phyloP scores from a whole-genome alignment of 1,140 invertebrate genomes.

The Lordiphosa clarofinis region DNA sequence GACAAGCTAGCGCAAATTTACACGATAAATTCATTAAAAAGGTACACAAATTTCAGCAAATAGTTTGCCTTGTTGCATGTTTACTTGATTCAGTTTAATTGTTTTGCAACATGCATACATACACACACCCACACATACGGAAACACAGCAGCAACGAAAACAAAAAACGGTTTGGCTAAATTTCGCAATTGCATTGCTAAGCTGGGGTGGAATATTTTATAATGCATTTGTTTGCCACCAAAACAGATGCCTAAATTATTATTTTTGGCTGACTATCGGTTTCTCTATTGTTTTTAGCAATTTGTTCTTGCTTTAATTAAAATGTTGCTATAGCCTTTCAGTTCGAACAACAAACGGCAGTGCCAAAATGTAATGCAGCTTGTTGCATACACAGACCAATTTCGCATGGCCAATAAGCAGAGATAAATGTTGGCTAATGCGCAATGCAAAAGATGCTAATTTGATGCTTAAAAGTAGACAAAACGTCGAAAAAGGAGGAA shows the following conservation, averaged over 20 bases:
- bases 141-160: background rate
- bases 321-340: constrained; percentile 16
- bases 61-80: constrained; percentile 54
- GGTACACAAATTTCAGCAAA: constrained; percentile 66
- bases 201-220: constrained; percentile 10
- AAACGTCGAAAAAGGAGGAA: background rate
- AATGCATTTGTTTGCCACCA: constrained; percentile 20
- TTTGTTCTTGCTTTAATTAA: constrained; percentile 57
- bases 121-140: background rate
- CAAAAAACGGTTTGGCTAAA: background rate
- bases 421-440: background rate
- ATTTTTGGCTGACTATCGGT: constrained; percentile 4
- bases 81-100: constrained; percentile 68
- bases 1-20: constrained; percentile 63
- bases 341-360: constrained; percentile 27
- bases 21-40: constrained; percentile 76
- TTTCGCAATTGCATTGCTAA: constrained; percentile 6
- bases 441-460: no score
- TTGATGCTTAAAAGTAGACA: no score
- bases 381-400: constrained; percentile 16
- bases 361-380: constrained; percentile 29
- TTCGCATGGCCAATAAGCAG: background rate
- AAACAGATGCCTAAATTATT: constrained; percentile 49
- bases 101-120: constrained; percentile 54
- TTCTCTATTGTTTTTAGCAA: constrained; percentile 15